Conservation (phyloP, 1,140 invertebrate species). For the Ylistrum balloti region DNA sequence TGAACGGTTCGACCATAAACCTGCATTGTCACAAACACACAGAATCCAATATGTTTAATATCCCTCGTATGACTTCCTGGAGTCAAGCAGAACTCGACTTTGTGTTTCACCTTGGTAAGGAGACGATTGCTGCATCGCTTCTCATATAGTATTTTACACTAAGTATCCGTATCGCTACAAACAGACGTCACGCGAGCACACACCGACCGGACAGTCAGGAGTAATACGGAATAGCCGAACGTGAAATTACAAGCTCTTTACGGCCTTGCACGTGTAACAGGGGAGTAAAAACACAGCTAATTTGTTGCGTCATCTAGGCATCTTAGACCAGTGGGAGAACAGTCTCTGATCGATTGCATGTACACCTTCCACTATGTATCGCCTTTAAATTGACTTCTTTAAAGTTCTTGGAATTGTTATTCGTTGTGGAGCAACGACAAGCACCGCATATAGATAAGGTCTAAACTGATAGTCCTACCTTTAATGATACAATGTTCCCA, state of each 20-base stretch:
- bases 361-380: neutral
- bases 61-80: neutral
- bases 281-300: conserved; percentile 30
- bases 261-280: neutral
- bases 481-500: neutral
- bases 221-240: conserved; percentile 1
- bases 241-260: conserved; percentile 31
- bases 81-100: neutral
- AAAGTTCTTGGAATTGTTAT: conserved; percentile 10
- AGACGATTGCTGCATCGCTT: neutral
- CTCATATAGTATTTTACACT: neutral
- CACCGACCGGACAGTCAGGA: neutral
- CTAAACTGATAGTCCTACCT: neutral
- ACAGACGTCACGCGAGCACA: conserved; percentile 22
- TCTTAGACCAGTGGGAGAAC: neutral
- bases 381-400: conserved; percentile 34
- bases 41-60: conserved; percentile 24
- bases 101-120: neutral
- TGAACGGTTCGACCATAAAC: conserved; percentile 5
- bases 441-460: neutral
- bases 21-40: conserved; percentile 24
- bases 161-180: neutral
- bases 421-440: neutral
- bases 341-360: neutral
- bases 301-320: conserved; percentile 24